Conservation (phyloP, 2,113 vertebrate species). For the Hippoglossus stenolepis region DNA sequence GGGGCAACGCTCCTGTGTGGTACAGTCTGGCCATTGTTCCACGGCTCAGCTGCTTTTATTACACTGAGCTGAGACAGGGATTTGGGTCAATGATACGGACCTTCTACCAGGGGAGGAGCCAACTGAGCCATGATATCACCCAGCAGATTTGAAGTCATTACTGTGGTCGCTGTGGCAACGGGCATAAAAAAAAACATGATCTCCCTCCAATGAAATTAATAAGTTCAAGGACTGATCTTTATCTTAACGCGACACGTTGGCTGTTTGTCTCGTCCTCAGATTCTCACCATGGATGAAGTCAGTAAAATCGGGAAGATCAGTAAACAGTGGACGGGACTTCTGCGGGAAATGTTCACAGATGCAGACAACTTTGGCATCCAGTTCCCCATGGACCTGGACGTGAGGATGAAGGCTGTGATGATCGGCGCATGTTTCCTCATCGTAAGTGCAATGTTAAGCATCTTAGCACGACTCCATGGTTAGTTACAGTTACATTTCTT, state of each 20-base stretch:
- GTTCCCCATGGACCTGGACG: conserved; percentile 93
- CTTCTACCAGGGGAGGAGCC: conserved; percentile 45
- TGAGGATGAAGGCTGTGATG: conserved; percentile 94
- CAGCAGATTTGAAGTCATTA: conserved; percentile 58
- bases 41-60: conserved; percentile 68
- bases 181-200: conserved; percentile 29
- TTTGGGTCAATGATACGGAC: conserved; percentile 62
- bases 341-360: conserved; percentile 89
- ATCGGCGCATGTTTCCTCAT: conserved; percentile 94
- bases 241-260: conserved; percentile 24
- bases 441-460: conserved; percentile 82
- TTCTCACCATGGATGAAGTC: conserved; percentile 88
- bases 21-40: conserved; percentile 66
- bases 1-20: conserved; percentile 51
- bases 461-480: neutral
- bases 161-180: conserved; percentile 4
- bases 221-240: conserved; percentile 4
- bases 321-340: conserved; percentile 92
- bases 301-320: conserved; percentile 89
- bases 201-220: neutral
- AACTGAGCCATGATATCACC: conserved; percentile 60
- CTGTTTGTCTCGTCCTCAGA: conserved; percentile 72
- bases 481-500: neutral
- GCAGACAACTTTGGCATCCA: conserved; percentile 93
- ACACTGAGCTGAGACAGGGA: conserved; percentile 45